These are phyloP conservation scores for Aptenodytes patagonicus DNA, from an alignment of 2,113 vertebrate genomes.

Conservation along the genomic window DNA sequence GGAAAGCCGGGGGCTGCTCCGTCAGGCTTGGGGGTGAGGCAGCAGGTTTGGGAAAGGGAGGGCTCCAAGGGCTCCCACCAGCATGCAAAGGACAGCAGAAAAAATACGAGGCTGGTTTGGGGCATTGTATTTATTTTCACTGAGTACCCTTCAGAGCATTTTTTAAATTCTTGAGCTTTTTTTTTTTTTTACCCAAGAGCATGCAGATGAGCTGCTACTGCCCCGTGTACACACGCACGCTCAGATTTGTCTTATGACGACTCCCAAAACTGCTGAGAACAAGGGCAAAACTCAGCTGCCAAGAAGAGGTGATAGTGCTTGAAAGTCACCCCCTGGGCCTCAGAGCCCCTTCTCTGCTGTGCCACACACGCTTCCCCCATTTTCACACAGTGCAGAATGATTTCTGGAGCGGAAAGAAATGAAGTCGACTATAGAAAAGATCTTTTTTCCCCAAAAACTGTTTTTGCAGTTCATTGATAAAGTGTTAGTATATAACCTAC, in stretches of 20 bases:
- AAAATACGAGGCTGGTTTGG: not conserved
- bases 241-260: not conserved
- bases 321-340: not conserved
- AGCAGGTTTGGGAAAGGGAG: not conserved
- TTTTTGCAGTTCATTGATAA: not conserved
- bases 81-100: not conserved
- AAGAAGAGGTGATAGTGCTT: not conserved
- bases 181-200: not conserved
- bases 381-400: not conserved
- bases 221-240: not conserved
- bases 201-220: not conserved
- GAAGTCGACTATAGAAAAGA: not conserved
- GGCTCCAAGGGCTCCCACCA: not conserved
- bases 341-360: not conserved
- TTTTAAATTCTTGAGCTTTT: not conserved
- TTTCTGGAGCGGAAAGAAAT: not conserved
- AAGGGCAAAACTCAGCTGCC: not conserved
- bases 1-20: not conserved
- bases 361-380: not conserved
- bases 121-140: not conserved
- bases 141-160: not conserved
- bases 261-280: not conserved
- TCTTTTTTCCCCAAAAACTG: not conserved
- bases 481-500: not conserved
- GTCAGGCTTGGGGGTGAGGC: not conserved